These are phyloP conservation scores for Cephonodes hylas DNA, from an alignment of 2,888 invertebrate genomes.

Conservation along the genomic window DNA sequence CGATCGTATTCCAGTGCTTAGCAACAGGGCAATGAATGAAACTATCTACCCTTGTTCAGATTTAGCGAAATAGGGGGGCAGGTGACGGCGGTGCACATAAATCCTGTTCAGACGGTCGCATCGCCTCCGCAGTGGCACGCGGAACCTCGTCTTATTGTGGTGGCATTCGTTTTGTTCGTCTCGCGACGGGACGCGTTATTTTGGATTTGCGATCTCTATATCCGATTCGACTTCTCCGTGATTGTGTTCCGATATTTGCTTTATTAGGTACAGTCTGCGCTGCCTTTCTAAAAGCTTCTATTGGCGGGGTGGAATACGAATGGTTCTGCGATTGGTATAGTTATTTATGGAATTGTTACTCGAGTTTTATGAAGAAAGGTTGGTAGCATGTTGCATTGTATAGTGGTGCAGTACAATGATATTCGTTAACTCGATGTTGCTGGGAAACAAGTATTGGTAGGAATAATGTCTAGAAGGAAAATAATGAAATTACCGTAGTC, in stretches of 20 bases:
- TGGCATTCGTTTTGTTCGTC: constrained; percentile 65
- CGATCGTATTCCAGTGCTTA: not conserved
- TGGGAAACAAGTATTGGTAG: too few species aligned
- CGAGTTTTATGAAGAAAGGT: too few species aligned
- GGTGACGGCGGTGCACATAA: constrained; percentile 64
- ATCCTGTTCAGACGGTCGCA: constrained; percentile 58
- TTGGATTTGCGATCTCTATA: constrained; percentile 60
- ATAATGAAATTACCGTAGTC: too few species aligned
- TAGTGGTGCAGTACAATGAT: not conserved
- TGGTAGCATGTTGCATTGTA: too few species aligned
- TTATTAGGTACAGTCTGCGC: constrained; percentile 17
- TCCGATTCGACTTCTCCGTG: constrained; percentile 27
- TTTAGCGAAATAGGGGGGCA: constrained; percentile 47
- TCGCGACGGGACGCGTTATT: constrained; percentile 62
- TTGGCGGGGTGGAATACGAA: not conserved
- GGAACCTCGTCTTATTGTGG: constrained; percentile 76
- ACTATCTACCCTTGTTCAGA: constrained; percentile 34
- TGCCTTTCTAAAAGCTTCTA: constrained; percentile 6
- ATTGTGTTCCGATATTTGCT: constrained; percentile 21
- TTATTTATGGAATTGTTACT: not conserved
- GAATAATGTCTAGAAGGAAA: too few species aligned
- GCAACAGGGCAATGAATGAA: constrained; percentile 44
- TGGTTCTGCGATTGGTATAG: not conserved
- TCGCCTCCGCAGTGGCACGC: constrained; percentile 58
- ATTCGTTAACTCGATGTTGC: too few species aligned